Evolutionary conservation across 2,888 invertebrate species (phyloP).

Genomic region (Sepiola atlantica): DNA sequence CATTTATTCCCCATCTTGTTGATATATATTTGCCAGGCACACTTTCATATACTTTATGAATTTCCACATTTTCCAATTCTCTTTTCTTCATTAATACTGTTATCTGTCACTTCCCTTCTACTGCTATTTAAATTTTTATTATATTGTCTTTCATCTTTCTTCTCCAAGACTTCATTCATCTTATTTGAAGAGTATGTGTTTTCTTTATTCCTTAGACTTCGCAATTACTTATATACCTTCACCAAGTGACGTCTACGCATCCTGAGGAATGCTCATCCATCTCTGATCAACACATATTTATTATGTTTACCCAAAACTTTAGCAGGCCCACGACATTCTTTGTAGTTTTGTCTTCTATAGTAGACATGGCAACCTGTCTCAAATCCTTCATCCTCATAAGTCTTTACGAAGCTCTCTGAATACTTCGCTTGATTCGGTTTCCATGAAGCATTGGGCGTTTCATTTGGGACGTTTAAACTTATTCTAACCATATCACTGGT

Average conservation of each 20-base stretch:
- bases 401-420: background rate
- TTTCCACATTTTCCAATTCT: too few species aligned
- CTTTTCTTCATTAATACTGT: too few species aligned
- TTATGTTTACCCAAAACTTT: background rate
- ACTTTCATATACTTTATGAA: too few species aligned
- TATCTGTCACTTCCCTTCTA: too few species aligned
- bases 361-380: background rate
- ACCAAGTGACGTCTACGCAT: background rate
- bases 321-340: background rate
- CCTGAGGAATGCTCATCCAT: background rate
- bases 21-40: too few species aligned
- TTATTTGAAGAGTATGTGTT: too few species aligned
- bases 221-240: background rate
- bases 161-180: too few species aligned
- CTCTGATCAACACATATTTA: background rate
- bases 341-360: background rate
- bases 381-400: background rate
- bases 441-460: background rate
- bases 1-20: too few species aligned
- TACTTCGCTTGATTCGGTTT: background rate
- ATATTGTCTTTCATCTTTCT: too few species aligned
- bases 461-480: background rate
- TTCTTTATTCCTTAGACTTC: too few species aligned
- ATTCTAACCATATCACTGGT: too few species aligned
- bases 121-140: too few species aligned